Conservation (phyloP, 1,140 invertebrate genomes). For the Cydia splendana region DNA sequence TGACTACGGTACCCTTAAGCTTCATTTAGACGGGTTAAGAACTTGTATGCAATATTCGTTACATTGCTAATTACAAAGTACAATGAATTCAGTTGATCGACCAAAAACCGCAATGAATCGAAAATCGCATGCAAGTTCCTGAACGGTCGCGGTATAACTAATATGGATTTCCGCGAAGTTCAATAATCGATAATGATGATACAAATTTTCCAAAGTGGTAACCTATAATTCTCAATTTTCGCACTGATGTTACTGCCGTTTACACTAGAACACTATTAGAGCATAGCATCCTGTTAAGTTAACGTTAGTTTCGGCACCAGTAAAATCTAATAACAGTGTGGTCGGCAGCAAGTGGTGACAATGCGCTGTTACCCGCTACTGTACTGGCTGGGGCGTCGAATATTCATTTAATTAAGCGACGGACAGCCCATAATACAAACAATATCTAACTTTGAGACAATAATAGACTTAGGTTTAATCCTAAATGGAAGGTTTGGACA, state of each 20-base stretch:
- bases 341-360: slow-evolving; percentile 48
- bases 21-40: too few relatives aligned
- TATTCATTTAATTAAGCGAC: slow-evolving; percentile 43
- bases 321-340: slow-evolving; percentile 53
- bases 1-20: too few relatives aligned
- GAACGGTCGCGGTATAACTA: too few relatives aligned
- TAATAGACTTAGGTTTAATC: slow-evolving; percentile 20
- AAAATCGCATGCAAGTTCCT: too few relatives aligned
- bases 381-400: slow-evolving; percentile 36
- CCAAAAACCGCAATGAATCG: too few relatives aligned
- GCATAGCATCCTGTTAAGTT: slow-evolving; percentile 28
- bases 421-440: slow-evolving; percentile 33
- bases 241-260: neutral
- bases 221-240: neutral
- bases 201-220: neutral
- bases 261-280: slow-evolving; percentile 14
- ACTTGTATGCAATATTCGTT: too few relatives aligned
- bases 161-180: too few relatives aligned
- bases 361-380: slow-evolving; percentile 47
- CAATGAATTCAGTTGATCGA: too few relatives aligned
- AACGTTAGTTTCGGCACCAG: slow-evolving; percentile 34
- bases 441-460: slow-evolving; percentile 31
- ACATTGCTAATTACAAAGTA: too few relatives aligned
- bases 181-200: too few relatives aligned
- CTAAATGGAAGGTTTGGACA: slow-evolving; percentile 3